Conservation (phyloP, 2,797 vertebrate species). For the Sebastolobus altivelis region DNA sequence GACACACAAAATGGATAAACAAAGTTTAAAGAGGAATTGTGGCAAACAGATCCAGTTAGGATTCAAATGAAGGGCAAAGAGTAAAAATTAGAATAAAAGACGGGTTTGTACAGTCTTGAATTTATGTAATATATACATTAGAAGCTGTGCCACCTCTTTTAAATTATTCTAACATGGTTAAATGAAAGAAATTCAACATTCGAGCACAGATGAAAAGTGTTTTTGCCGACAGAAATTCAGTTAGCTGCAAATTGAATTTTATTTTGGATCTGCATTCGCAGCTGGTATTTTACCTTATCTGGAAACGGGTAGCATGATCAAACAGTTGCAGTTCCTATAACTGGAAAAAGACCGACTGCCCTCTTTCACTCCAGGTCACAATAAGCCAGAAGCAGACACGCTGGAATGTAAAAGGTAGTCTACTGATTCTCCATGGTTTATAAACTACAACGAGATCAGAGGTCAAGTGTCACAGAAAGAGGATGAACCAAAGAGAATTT, state of each 20-base stretch:
- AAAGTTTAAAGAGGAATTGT: conserved; percentile 34
- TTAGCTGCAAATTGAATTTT: conserved; percentile 52
- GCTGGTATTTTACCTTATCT: conserved; percentile 29
- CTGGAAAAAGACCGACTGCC: conserved; percentile 23
- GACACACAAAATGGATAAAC: conserved; percentile 37
- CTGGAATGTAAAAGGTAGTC: conserved; percentile 69
- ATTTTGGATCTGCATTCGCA: conserved; percentile 36
- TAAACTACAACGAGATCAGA: conserved; percentile 69
- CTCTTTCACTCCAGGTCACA: conserved; percentile 46
- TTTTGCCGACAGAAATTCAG: conserved; percentile 31
- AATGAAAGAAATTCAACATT: conserved; percentile 40
- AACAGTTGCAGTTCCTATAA: conserved; percentile 29
- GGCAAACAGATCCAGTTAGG: not conserved
- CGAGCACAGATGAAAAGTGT: conserved; percentile 28
- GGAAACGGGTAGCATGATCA: conserved; percentile 25
- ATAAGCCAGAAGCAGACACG: conserved; percentile 55
- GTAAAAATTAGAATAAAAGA: not conserved
- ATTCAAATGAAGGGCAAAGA: conserved; percentile 23
- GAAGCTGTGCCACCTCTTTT: conserved; percentile 6
- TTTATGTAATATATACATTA: not conserved
- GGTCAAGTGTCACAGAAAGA: conserved; percentile 76
- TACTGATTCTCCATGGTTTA: conserved; percentile 74
- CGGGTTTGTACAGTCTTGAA: not conserved
- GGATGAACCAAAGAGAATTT: conserved; percentile 63
- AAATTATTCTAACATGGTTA: conserved; percentile 20